phyloP scores from a whole-genome alignment of 2,113 vertebrate genomes.

The Myiozetetes cayanensis region DNA sequence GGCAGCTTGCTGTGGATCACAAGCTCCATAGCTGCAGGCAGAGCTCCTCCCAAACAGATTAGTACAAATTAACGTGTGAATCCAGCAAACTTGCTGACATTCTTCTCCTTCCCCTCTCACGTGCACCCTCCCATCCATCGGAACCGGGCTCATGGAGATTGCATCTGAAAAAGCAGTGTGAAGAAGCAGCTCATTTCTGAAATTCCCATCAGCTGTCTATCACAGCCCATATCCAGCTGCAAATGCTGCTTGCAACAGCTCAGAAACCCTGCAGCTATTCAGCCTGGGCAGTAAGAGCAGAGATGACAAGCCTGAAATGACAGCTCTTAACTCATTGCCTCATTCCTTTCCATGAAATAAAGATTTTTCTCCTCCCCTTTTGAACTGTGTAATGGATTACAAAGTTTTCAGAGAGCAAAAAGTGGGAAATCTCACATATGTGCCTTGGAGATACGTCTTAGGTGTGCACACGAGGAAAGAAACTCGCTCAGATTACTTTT shows the following conservation, averaged over 20 bases:
- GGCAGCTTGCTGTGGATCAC: background rate
- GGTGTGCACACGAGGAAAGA: background rate
- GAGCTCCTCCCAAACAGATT: background rate
- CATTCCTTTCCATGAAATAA: background rate
- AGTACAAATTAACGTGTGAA: background rate
- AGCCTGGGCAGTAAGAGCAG: background rate
- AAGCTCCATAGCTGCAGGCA: background rate
- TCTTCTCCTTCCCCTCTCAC: background rate
- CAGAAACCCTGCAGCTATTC: background rate
- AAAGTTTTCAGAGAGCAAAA: background rate
- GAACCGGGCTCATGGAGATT: background rate
- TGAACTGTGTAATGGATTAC: background rate
- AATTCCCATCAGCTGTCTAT: background rate
- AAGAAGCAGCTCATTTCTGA: background rate
- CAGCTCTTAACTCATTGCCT: background rate
- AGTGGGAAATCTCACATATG: background rate
- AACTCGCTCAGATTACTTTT: background rate
- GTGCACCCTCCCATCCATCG: fast-evolving
- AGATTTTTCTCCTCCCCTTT: background rate
- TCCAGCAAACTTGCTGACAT: background rate
- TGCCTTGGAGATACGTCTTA: background rate
- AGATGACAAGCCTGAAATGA: background rate
- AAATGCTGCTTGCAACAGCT: background rate
- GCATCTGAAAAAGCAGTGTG: background rate
- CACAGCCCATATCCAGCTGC: background rate